A percentile compares a stretch with the other conserved stretches of the same genome.
These are phyloP conservation scores for Gymnoscopelus microlampas DNA, from an alignment of 2,797 vertebrate genomes.

Conservation along the genomic window DNA sequence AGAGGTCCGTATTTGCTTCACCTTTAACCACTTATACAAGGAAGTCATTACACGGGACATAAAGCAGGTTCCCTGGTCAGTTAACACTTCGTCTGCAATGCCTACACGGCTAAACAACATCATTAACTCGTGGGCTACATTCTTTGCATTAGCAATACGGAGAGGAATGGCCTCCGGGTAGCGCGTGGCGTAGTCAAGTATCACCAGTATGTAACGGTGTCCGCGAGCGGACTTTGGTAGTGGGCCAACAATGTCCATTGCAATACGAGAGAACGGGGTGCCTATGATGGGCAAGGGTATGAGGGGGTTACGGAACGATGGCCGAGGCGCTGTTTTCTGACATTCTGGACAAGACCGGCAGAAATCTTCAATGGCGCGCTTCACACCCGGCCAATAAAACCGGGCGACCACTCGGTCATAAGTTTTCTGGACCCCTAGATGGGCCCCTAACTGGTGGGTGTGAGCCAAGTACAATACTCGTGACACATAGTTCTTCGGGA, in stretches of 20 bases:
- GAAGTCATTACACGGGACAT: neutral
- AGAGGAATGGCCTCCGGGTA: conserved; percentile 14
- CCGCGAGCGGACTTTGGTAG: neutral
- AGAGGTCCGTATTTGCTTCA: neutral
- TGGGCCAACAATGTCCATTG: conserved; percentile 6
- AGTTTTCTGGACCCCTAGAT: conserved; percentile 2
- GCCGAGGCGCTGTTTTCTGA: neutral
- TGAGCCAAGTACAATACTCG: neutral
- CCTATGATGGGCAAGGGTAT: conserved; percentile 11
- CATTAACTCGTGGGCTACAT: neutral
- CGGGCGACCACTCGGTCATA: neutral
- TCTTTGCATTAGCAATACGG: neutral
- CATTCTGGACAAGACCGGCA: neutral
- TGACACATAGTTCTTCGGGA: neutral
- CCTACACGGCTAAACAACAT: conserved; percentile 2
- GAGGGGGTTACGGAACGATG: neutral
- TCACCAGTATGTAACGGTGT: conserved; percentile 9
- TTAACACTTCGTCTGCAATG: conserved; percentile 3
- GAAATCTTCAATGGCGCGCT: neutral
- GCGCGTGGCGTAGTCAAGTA: conserved; percentile 16
- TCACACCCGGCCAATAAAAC: conserved; percentile 14
- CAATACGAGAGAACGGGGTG: conserved; percentile 6
- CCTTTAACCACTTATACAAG: neutral
- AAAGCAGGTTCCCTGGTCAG: conserved; percentile 12
- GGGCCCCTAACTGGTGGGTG: neutral